Evolutionary conservation across 2,888 invertebrate species (phyloP).

Genomic region (Chrysolina oricalcia): DNA sequence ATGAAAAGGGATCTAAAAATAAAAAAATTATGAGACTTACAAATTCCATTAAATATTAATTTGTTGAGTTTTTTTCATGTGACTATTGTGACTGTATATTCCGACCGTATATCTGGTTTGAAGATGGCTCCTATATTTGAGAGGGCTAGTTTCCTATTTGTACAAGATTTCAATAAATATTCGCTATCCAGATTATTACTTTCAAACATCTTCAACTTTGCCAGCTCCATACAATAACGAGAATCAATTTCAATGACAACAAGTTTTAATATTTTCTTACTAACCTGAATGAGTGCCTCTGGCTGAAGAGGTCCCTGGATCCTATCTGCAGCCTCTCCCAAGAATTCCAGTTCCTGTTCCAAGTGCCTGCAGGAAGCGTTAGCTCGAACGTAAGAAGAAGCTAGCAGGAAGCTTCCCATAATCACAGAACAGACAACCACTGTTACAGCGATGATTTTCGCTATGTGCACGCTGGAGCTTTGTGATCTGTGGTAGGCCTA

Average conservation of each 20-base stretch:
- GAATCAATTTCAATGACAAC: neutral
- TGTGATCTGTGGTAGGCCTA: constrained; percentile 86
- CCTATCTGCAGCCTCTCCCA: constrained; percentile 77
- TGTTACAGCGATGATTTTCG: constrained; percentile 88
- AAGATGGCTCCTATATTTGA: too few species aligned
- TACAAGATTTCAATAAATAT: too few species aligned
- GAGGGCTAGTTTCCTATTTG: too few species aligned
- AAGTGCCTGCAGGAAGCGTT: constrained; percentile 86
- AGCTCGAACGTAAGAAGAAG: constrained; percentile 88
- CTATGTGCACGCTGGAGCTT: constrained; percentile 88
- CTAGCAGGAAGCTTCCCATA: constrained; percentile 87
- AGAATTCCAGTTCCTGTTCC: constrained; percentile 82
- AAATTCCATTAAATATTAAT: too few species aligned
- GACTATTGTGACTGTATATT: too few species aligned
- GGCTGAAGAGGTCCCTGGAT: constrained; percentile 72
- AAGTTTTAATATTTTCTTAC: constrained; percentile 54
- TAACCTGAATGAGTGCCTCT: constrained; percentile 82
- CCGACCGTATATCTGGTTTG: too few species aligned
- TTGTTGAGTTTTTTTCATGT: too few species aligned
- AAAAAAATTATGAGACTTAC: too few species aligned
- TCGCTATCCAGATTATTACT: too few species aligned
- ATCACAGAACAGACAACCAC: constrained; percentile 87
- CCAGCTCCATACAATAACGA: too few species aligned
- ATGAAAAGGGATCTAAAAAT: too few species aligned
- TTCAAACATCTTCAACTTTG: too few species aligned